These are phyloP conservation scores for Thunnus albacares DNA, from an alignment of 2,797 vertebrate species.

Conservation along the genomic window DNA sequence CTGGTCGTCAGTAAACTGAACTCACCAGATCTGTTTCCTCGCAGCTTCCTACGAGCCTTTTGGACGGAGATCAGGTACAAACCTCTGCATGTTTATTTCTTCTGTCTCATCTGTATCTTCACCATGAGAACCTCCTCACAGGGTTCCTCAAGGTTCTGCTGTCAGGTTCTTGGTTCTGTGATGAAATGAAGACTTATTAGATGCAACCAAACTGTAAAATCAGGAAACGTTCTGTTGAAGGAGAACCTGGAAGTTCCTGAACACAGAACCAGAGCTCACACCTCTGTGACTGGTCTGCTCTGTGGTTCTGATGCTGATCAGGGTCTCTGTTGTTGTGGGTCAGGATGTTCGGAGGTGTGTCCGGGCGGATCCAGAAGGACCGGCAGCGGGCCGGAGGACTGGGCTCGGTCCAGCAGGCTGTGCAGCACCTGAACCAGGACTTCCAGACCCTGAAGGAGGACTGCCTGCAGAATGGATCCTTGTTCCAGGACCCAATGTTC, in stretches of 20 bases:
- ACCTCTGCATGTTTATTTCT: neutral
- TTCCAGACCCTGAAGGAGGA: conserved; percentile 85
- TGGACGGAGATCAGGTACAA: conserved; percentile 27
- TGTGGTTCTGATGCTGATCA: neutral
- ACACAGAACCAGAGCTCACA: too few relatives aligned
- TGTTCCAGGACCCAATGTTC: conserved; percentile 91
- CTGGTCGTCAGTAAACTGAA: neutral
- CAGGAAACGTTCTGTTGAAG: too few relatives aligned
- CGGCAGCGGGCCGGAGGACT: conserved; percentile 86
- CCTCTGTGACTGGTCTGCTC: neutral
- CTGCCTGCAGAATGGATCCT: conserved; percentile 83
- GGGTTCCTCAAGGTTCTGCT: too few relatives aligned
- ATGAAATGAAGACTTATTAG: too few relatives aligned
- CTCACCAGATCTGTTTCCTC: conserved; percentile 6
- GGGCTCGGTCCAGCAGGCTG: conserved; percentile 85
- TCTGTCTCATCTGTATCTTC: neutral
- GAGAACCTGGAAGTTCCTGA: too few relatives aligned
- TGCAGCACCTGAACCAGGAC: conserved; percentile 87
- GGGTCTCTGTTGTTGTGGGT: neutral
- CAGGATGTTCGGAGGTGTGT: conserved; percentile 86
- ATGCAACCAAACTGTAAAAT: too few relatives aligned
- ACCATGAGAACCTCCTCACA: too few relatives aligned
- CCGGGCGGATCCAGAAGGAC: conserved; percentile 79
- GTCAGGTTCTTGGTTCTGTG: too few relatives aligned
- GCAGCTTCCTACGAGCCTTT: conserved; percentile 8